Conservation (phyloP, 2,888 invertebrate species). For the Coecobrya sp. region DNA sequence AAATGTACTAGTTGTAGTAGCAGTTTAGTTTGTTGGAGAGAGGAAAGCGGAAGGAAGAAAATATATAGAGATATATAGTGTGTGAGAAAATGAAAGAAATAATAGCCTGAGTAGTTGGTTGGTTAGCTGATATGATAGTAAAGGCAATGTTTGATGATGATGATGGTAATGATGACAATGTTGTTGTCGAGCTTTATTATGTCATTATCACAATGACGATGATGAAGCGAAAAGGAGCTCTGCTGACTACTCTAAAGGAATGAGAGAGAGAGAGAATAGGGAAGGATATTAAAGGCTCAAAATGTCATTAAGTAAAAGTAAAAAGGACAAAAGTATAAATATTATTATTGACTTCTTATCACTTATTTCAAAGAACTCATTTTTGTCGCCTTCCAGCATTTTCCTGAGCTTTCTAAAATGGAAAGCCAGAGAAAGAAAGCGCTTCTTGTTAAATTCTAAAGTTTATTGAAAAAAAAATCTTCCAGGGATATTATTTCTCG, state of each 20-base stretch:
- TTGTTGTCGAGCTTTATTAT: slow-evolving; percentile 55
- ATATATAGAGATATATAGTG: not conserved
- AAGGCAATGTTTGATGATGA: not conserved
- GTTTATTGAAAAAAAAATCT: not conserved
- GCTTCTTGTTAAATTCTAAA: too few species aligned
- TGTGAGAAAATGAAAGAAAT: not conserved
- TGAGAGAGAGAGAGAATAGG: not conserved
- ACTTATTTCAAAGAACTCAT: not conserved
- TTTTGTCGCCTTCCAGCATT: too few species aligned
- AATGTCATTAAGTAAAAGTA: slow-evolving; percentile 67
- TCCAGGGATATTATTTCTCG: not conserved
- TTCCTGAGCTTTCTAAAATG: not conserved
- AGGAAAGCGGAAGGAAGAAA: not conserved
- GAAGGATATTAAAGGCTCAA: slow-evolving; percentile 74
- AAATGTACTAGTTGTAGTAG: too few species aligned
- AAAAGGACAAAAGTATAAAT: slow-evolving; percentile 40
- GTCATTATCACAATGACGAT: slow-evolving; percentile 34
- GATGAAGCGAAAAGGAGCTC: not conserved
- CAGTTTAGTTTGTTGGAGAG: too few species aligned
- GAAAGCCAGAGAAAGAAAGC: too few species aligned
- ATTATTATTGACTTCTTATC: slow-evolving; percentile 51
- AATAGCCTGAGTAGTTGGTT: not conserved
- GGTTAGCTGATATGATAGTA: not conserved
- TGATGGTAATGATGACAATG: slow-evolving; percentile 32
- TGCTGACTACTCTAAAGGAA: not conserved